phyloP scores from a whole-genome alignment of 2,113 vertebrate species.

The Microtus montanus region DNA sequence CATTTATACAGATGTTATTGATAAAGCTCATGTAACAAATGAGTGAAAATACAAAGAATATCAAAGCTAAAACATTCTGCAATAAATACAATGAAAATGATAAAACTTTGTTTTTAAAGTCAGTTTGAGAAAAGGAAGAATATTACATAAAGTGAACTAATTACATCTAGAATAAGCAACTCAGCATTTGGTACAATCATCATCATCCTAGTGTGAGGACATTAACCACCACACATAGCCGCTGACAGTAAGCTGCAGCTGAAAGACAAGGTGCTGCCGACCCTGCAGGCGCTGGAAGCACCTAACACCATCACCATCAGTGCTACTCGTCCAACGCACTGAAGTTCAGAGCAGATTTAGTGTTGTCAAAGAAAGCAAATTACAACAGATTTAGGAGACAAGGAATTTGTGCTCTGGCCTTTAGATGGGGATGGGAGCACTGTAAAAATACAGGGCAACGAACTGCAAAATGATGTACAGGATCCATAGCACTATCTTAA shows the following conservation, averaged over 20 bases:
- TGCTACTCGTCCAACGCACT: conserved; percentile 80
- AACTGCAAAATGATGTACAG: conserved; percentile 88
- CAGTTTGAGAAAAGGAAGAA: conserved; percentile 84
- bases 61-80: conserved; percentile 90
- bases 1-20: conserved; percentile 92
- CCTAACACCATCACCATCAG: conserved; percentile 79
- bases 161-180: conserved; percentile 85
- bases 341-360: conserved; percentile 83
- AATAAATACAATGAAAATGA: conserved; percentile 94
- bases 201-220: conserved; percentile 79
- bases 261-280: conserved; percentile 71
- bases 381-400: conserved; percentile 66
- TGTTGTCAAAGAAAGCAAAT: conserved; percentile 79
- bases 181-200: conserved; percentile 85
- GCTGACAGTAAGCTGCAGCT: conserved; percentile 76
- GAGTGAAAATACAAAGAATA: conserved; percentile 91
- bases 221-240: conserved; percentile 80
- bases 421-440: conserved; percentile 71
- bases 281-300: conserved; percentile 6
- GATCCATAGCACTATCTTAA: conserved; percentile 86
- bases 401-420: conserved; percentile 83
- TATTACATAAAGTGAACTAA: conserved; percentile 86
- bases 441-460: conserved; percentile 86
- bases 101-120: conserved; percentile 86
- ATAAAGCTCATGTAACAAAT: conserved; percentile 96